Evolutionary conservation across 2,113 vertebrate genomes (phyloP), one percentile per base, ranked within the genome.

Genomic region (Ophiodon elongatus): DNA sequence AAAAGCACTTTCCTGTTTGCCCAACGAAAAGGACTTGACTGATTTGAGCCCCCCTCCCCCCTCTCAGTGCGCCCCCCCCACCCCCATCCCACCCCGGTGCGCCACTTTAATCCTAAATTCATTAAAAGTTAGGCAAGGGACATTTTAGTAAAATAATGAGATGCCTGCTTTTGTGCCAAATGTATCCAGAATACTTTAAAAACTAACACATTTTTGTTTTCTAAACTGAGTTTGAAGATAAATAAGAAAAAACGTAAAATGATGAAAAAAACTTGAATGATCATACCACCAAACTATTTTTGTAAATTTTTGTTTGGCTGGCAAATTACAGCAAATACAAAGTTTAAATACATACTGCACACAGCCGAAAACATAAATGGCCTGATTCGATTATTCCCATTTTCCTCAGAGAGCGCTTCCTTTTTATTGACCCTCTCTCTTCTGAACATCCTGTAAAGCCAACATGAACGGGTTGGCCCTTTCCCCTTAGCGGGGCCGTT

Each of bases 1-100:
- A 80, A 79, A 92, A 82, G 8, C 79, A 50, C 41, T 71, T 64
- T 73, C 70, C 60, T 76, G 63, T 92, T 79, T 85, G 81, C 76
- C 74, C 27, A 71, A 84, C 31, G 60, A 11, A 71, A 76, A 75
- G 2, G n/a, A 66, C 75, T 45, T 68, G 75, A 31, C 2, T 83
- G 72, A 37, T 37, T 57, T 65, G 21, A 59, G 59, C 23, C 65
- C n/a, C n/a, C n/a, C n/a, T n/a, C n/a, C n/a, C n/a, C n/a, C n/a
- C n/a, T n/a, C n/a, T n/a, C n/a, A n/a, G n/a, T n/a, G n/a, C n/a
- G n/a, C n/a, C n/a, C n/a, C n/a, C n/a, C n/a, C n/a, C n/a, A n/a
- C n/a, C n/a, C n/a, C n/a, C n/a, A n/a, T n/a, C n/a, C n/a, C n/a
- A n/a, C n/a, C n/a, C n/a, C n/a, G n/a, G n/a, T n/a, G n/a, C n/a